Conservation (phyloP, 1,140 invertebrate species). For the Contarinia nasturtii region DNA sequence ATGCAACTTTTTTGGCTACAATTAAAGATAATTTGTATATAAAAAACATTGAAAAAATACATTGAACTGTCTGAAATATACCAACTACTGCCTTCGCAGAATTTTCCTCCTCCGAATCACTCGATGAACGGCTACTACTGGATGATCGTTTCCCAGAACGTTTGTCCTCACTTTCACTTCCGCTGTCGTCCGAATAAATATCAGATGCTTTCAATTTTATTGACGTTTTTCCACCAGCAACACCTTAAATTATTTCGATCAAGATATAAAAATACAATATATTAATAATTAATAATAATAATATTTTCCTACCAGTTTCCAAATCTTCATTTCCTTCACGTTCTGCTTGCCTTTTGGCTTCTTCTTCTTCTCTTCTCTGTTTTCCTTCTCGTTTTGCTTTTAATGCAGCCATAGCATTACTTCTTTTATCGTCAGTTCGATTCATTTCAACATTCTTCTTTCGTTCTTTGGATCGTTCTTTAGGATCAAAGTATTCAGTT, state of each 20-base stretch:
- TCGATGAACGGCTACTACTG: conserved; percentile 28
- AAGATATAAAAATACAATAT: too few species aligned
- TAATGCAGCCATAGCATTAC: conserved; percentile 77
- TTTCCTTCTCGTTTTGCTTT: conserved; percentile 70
- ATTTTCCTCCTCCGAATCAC: conserved; percentile 27
- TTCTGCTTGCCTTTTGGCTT: conserved; percentile 26
- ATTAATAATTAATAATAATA: too few species aligned
- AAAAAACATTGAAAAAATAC: too few species aligned
- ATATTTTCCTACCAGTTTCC: too few species aligned
- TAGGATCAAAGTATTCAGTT: conserved; percentile 22
- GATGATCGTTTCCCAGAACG: conserved; percentile 23
- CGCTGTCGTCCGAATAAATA: conserved; percentile 90
- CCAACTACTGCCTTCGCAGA: conserved; percentile 11
- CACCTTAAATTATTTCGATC: conserved; percentile 35
- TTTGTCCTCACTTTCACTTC: conserved; percentile 52
- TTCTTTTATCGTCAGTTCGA: conserved; percentile 66
- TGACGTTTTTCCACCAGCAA: conserved; percentile 19
- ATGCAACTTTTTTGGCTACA: conserved; percentile 31
- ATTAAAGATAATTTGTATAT: neutral
- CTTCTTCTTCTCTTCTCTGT: conserved; percentile 31
- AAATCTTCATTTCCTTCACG: conserved; percentile 35
- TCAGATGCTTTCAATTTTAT: conserved; percentile 76
- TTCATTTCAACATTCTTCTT: conserved; percentile 81
- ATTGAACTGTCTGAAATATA: too few species aligned
- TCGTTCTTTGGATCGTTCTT: conserved; percentile 48